Evolutionary conservation across 2,888 invertebrate species (phyloP).

Genomic region (Willowsia nigromaculata): DNA sequence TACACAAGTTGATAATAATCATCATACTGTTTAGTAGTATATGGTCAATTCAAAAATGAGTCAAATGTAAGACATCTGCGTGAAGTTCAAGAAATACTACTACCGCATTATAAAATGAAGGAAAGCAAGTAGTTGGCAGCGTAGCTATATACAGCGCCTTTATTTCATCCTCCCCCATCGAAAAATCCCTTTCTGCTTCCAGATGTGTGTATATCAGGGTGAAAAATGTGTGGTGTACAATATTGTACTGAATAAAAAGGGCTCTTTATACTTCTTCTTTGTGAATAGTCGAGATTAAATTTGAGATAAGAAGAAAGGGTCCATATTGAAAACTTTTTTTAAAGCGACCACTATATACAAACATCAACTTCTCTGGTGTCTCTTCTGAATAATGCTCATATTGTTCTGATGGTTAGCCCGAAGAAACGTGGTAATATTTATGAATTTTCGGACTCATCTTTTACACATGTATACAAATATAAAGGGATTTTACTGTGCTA

Average conservation of each 20-base stretch:
- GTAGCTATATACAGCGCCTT: not conserved
- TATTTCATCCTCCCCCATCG: slow-evolving; percentile 53
- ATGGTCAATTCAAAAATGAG: not conserved
- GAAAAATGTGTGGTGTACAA: not conserved
- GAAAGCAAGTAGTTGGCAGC: not conserved
- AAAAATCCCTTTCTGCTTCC: slow-evolving; percentile 53
- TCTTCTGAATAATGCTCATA: slow-evolving; percentile 59
- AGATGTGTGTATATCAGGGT: slow-evolving; percentile 50
- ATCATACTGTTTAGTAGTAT: not conserved
- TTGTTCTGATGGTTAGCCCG: slow-evolving; percentile 42
- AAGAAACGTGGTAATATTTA: slow-evolving; percentile 1
- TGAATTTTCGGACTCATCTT: slow-evolving; percentile 24
- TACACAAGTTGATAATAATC: not conserved
- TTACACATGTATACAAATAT: not conserved
- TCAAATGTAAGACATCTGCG: slow-evolving; percentile 40
- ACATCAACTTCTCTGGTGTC: slow-evolving; percentile 6
- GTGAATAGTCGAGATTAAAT: slow-evolving; percentile 45
- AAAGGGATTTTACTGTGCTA: slow-evolving; percentile 16
- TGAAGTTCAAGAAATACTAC: not conserved
- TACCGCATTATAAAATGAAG: not conserved
- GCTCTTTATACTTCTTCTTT: slow-evolving; percentile 35
- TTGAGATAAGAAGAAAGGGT: slow-evolving; percentile 64
- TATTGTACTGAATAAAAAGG: slow-evolving; percentile 26
- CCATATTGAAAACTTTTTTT: slow-evolving; percentile 64
- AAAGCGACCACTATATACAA: slow-evolving; percentile 43